These are phyloP conservation scores for Aotus griseimembra DNA, from an alignment of 2,797 vertebrate species.

Conservation along the genomic window DNA sequence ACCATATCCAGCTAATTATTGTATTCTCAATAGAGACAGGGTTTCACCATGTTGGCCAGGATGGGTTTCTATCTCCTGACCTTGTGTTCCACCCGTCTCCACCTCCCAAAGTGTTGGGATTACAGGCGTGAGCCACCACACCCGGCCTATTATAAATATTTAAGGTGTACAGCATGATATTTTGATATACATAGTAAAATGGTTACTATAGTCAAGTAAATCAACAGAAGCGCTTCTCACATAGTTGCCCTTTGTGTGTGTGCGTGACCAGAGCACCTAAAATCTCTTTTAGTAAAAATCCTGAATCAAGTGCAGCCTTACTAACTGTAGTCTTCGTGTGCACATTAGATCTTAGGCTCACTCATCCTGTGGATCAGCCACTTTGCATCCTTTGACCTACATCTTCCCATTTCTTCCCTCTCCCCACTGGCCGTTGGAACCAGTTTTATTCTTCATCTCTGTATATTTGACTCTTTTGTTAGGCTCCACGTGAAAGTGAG, in stretches of 20 bases:
- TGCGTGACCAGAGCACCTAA: neutral
- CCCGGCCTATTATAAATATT: neutral
- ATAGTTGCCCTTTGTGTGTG: neutral
- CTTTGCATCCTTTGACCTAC: neutral
- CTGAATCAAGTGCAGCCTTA: neutral
- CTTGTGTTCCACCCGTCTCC: too few relatives aligned
- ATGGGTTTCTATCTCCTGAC: too few relatives aligned
- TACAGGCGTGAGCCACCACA: neutral
- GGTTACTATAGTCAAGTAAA: neutral
- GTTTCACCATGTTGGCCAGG: too few relatives aligned
- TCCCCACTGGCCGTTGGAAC: fast-evolving
- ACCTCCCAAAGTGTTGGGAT: neutral
- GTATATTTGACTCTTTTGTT: neutral
- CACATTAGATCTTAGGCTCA: neutral
- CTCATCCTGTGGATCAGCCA: neutral
- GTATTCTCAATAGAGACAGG: too few relatives aligned
- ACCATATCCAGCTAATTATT: too few relatives aligned
- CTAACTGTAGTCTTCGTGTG: neutral
- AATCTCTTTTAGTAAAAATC: neutral
- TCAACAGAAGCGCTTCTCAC: neutral
- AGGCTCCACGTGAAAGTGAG: neutral
- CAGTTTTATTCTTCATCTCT: neutral
- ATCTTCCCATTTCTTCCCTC: neutral
- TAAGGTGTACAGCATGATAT: neutral
- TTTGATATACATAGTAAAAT: neutral